Percentiles rank a stretch among this genome's conserved stretches.
These are phyloP conservation scores for Marmota monax DNA, from an alignment of 2,113 vertebrate species.

Conservation along the genomic window DNA sequence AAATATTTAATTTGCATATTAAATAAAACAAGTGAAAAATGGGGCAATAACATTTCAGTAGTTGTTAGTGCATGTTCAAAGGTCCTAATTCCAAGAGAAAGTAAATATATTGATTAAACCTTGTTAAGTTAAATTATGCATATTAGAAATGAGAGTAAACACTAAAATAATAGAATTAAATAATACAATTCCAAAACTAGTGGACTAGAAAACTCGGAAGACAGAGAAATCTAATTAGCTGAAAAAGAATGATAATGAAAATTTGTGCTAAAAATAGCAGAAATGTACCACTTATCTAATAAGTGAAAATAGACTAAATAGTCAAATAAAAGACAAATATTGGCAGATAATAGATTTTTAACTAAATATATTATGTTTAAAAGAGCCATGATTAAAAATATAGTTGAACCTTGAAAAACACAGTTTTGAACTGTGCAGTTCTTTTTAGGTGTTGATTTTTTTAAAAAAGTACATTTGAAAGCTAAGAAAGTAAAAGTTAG, in stretches of 20 bases:
- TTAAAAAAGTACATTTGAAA: no score
- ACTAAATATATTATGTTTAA: not conserved
- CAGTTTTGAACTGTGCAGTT: not conserved
- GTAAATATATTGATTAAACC: not conserved
- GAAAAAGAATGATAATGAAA: not conserved
- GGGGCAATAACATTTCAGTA: not conserved
- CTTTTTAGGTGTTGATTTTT: not conserved
- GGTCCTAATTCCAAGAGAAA: not conserved
- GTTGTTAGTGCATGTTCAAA: not conserved
- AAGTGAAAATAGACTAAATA: not conserved
- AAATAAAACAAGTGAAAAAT: not conserved
- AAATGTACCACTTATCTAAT: not conserved
- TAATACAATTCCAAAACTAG: not conserved
- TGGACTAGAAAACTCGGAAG: not conserved
- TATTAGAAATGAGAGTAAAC: not conserved
- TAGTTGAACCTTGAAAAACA: not conserved
- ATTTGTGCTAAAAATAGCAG: not conserved
- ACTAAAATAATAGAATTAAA: not conserved
- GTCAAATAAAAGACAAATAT: constrained; percentile 4
- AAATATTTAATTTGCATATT: not conserved
- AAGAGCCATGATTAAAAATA: not conserved
- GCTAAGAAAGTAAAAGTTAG: not conserved
- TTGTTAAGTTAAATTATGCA: not conserved
- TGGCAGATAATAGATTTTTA: not conserved
- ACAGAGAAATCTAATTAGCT: not conserved